Base-by-base conservation (phyloP, 2,797 vertebrate genomes). In the Myripristis murdjan region DNA sequence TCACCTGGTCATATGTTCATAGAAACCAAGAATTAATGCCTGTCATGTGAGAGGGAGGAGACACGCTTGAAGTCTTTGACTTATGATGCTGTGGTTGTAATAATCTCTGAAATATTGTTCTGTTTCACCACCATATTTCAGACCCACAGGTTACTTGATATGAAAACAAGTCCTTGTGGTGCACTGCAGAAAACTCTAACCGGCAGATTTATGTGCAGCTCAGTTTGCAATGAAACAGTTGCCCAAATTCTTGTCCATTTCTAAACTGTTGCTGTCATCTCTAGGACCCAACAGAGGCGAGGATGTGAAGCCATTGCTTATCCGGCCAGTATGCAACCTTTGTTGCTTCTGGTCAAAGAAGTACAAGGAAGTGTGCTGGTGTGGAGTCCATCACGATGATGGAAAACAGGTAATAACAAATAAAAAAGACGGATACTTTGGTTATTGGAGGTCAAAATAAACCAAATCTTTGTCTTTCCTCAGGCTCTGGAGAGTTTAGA, bases 261-360 rank as follows among this genome's bases (percentile, higher is more conserved):
- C n/a, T 68, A 7, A 54, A n/a, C 24, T 41, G 14, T 11, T 53
- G 12, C 37, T 60, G 39, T 63, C 79, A 20, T 46, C 77, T 41
- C 20, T 33, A 97, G 96, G 96, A 47, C 82, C 54, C 1, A 86
- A 46, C 12, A 93, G 84, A 55, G 92, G 90, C 28, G 61, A 92
- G 62, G 88, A 94, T 10, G 74, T 96, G 75, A 91, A 92, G 10
- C 95, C 96, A 0, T 60, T 81, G 24, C 71, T 95, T 67, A 93
- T 96, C 77, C 93, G 92, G 16, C 94, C 95, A 0, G 71, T 96
- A 41, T 93, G 94, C 71, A 90, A 96, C 46, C 51, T 91, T 15
- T 91, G 94, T 75, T 96, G 93, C 79, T 96, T 95, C 83, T 96
- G 95, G 90, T 96, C 93, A 2, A 26, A 92, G 33, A 93, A 91